A percentile compares a stretch with the other conserved stretches of the same genome.
Evolutionary conservation across 2,888 invertebrate species (phyloP).

Genomic region (Netelia fuscicornis): DNA sequence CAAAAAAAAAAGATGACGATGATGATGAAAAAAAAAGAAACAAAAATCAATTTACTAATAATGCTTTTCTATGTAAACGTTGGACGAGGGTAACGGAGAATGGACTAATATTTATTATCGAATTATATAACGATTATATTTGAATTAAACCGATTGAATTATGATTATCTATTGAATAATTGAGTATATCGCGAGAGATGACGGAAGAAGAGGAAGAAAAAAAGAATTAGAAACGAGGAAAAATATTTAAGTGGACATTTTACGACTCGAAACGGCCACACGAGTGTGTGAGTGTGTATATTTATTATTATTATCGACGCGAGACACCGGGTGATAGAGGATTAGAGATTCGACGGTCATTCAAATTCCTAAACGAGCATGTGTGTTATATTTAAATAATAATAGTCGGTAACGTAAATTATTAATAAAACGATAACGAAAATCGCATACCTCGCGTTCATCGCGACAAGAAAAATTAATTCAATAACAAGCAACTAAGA

Average conservation of each 20-base stretch:
- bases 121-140: conserved; percentile 80
- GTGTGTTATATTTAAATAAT: conserved; percentile 53
- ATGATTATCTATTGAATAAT: conserved; percentile 75
- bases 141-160: conserved; percentile 74
- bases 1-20: conserved; percentile 35
- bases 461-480: conserved; percentile 25
- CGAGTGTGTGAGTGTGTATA: neutral
- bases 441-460: conserved; percentile 64
- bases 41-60: conserved; percentile 66
- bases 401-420: conserved; percentile 26
- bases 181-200: conserved; percentile 74
- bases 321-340: conserved; percentile 25
- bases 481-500: neutral
- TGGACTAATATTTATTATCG: conserved; percentile 79
- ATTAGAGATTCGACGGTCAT: conserved; percentile 57
- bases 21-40: conserved; percentile 42
- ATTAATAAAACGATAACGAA: conserved; percentile 22
- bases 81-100: conserved; percentile 72
- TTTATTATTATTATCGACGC: neutral
- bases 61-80: conserved; percentile 83
- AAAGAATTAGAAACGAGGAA: neutral
- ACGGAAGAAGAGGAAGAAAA: conserved; percentile 7
- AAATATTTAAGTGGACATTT: conserved; percentile 9
- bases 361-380: conserved; percentile 65
- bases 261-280: neutral